A percentile compares a stretch with the other conserved stretches of the same genome.
Evolutionary conservation across 37 sponge, comb jelly and placozoan species (phyloP).

Genomic region (Hormiphora californensis): DNA sequence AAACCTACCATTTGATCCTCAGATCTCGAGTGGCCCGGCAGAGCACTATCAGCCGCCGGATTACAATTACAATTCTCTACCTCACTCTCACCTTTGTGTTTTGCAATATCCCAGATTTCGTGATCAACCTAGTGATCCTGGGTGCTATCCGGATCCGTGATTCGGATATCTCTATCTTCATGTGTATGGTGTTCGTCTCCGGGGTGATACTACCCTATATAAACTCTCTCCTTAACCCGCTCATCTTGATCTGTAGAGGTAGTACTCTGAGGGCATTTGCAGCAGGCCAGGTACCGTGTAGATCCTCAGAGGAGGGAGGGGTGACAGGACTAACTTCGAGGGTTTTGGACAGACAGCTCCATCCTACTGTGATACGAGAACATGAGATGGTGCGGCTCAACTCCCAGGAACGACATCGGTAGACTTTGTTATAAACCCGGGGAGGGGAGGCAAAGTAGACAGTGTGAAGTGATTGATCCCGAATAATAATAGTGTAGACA

Average conservation of each 20-base stretch:
- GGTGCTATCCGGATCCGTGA: not conserved
- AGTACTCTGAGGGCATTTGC: not conserved
- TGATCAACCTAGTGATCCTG: conserved; percentile 39
- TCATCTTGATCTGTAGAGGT: conserved; percentile 12
- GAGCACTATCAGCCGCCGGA: conserved; percentile 29
- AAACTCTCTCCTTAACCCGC: conserved; percentile 47
- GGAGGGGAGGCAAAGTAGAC: too few species aligned
- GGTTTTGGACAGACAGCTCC: too few species aligned
- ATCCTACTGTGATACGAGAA: too few species aligned
- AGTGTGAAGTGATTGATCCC: too few species aligned
- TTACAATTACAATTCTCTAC: conserved; percentile 39
- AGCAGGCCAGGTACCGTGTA: not conserved
- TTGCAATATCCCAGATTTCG: conserved; percentile 51
- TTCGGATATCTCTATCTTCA: not conserved
- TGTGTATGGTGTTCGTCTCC: conserved; percentile 4
- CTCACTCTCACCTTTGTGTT: conserved; percentile 1
- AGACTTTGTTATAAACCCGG: too few species aligned
- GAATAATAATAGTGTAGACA: too few species aligned
- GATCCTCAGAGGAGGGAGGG: not conserved
- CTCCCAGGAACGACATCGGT: too few species aligned
- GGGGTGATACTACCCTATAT: conserved; percentile 28
- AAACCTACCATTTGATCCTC: not conserved
- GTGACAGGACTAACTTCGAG: not conserved
- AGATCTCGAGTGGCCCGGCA: not conserved
- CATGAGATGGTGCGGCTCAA: too few species aligned